Evolutionary conservation across 2,113 vertebrate genomes (phyloP).

Genomic region (Rhinolophus sinicus): DNA sequence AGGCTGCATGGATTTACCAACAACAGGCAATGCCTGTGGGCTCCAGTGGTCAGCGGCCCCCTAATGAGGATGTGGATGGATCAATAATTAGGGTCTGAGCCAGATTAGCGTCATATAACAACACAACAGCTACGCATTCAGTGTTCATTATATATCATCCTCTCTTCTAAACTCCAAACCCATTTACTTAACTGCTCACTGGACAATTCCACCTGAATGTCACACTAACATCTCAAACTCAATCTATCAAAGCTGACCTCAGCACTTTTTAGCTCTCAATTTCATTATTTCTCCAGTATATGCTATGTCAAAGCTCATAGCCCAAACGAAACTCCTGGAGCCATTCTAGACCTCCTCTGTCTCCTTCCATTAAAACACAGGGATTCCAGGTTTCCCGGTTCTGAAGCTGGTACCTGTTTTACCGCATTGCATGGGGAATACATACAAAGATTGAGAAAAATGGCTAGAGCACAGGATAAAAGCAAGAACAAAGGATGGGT

Average conservation of each 20-base stretch:
- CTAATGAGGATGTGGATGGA: conserved; percentile 47
- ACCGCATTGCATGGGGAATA: neutral
- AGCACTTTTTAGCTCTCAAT: neutral
- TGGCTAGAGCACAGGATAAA: neutral
- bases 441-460: neutral
- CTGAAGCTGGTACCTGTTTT: neutral
- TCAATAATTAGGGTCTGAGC: conserved; percentile 21
- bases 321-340: neutral
- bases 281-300: neutral
- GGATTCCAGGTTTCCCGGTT: neutral
- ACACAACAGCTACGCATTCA: neutral
- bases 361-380: neutral
- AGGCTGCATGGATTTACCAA: conserved; percentile 18
- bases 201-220: neutral
- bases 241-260: neutral
- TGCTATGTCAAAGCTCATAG: neutral
- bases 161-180: neutral
- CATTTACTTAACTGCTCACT: neutral
- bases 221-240: neutral
- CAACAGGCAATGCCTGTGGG: neutral
- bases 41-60: neutral
- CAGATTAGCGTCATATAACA: conserved; percentile 17
- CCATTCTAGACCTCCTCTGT: neutral
- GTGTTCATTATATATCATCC: neutral
- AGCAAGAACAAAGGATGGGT: neutral